These are phyloP conservation scores for Trichosurus vulpecula DNA, from an alignment of 2,797 vertebrate genomes.

Conservation along the genomic window DNA sequence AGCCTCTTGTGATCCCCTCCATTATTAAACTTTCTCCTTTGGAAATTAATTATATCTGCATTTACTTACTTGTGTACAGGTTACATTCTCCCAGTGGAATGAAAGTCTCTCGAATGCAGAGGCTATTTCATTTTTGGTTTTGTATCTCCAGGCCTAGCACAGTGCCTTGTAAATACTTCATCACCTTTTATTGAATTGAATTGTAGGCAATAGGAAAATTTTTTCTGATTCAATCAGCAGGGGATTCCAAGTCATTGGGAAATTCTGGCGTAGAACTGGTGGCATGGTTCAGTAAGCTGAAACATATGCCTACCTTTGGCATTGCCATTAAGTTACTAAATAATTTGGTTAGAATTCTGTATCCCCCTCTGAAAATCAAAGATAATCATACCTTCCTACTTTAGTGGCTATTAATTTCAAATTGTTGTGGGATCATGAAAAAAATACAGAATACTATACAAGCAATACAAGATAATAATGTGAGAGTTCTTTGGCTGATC, in stretches of 20 bases:
- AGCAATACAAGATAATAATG: conserved; percentile 36
- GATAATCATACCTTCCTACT: conserved; percentile 26
- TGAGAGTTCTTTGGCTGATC: background rate
- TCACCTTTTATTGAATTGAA: conserved; percentile 1
- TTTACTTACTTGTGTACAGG: background rate
- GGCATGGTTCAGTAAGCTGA: background rate
- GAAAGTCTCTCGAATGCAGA: background rate
- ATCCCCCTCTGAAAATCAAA: conserved; percentile 65
- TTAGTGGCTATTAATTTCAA: conserved; percentile 36
- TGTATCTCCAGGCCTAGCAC: too few relatives aligned
- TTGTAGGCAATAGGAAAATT: conserved; percentile 21
- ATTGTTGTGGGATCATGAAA: background rate
- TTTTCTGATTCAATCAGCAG: conserved; percentile 38
- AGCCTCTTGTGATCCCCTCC: background rate
- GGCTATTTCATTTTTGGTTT: background rate
- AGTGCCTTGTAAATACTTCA: background rate
- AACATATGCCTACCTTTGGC: conserved; percentile 45
- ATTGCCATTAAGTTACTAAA: conserved; percentile 37
- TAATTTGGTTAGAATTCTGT: conserved; percentile 67
- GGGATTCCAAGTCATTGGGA: conserved; percentile 55
- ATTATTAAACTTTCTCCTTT: background rate
- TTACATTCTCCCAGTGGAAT: background rate
- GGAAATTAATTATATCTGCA: background rate
- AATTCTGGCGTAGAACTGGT: background rate
- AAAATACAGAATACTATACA: conserved; percentile 40